phyloP scores from a whole-genome alignment of 1,140 invertebrate species.

The Lineus longissimus region DNA sequence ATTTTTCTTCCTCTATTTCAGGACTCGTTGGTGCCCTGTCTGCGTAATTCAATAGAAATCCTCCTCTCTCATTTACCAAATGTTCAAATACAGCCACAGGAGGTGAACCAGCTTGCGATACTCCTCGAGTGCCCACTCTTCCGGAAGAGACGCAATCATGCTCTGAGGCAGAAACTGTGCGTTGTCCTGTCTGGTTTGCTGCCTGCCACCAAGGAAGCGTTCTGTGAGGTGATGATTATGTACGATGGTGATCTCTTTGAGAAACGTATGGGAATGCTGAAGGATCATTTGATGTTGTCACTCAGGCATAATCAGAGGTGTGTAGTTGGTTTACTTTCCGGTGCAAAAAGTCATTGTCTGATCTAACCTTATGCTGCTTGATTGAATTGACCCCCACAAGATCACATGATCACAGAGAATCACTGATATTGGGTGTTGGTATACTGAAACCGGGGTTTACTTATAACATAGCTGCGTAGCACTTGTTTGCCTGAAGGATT shows the following conservation, averaged over 20 bases:
- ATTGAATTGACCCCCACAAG: no score
- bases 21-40: background rate
- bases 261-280: conserved; percentile 4
- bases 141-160: conserved; percentile 3
- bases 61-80: background rate
- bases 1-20: background rate
- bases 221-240: background rate
- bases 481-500: no score
- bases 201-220: background rate
- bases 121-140: conserved; percentile 1
- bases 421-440: no score
- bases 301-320: conserved; percentile 8
- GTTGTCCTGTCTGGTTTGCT: background rate
- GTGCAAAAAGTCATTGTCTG: no score
- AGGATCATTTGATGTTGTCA: conserved; percentile 11
- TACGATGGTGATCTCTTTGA: conserved; percentile 8
- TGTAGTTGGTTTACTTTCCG: no score
- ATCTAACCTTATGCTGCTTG: background rate
- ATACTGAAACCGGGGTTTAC: no score
- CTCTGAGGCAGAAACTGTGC: conserved; percentile 8
- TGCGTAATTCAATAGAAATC: conserved; percentile 2
- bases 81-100: background rate
- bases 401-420: no score
- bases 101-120: conserved; percentile 5
- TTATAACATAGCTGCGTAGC: no score